Evolutionary conservation across 2,888 invertebrate species (phyloP), one percentile per base, ranked within the genome.

Genomic region (Chydorus sphaericus): DNA sequence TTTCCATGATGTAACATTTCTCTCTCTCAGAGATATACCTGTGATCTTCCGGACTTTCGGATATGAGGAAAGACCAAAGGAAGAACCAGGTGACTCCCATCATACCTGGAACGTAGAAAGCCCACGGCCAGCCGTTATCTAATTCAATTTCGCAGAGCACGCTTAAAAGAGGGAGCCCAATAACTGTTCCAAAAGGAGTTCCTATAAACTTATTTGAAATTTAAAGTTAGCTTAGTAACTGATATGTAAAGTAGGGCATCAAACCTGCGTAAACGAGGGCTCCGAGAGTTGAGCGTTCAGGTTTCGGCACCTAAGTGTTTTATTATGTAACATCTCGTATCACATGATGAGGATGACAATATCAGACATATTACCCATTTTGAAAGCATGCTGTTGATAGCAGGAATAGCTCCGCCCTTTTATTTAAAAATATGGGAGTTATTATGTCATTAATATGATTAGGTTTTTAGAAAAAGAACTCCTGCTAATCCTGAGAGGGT

Each of bases 341-440:
- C n/a, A n/a, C n/a, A n/a, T n/a, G n/a, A n/a, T n/a, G n/a, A n/a
- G n/a, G n/a, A n/a, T n/a, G n/a, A n/a, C n/a, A n/a, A n/a, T n/a
- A n/a, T n/a, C n/a, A n/a, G n/a, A n/a, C n/a, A n/a, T n/a, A n/a
- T n/a, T 16, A 53, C 37, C 56, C 56, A 56, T 10, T 28, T 31
- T 59, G 59, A 44, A 26, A 57, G 16, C 39, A 53, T 44, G 18
- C 23, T 20, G 36, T 38, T 20, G 89, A 93, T 91, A 0, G 91
- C 85, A 16, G 94, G 94, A 70, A 89, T 92, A 7, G 89, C 89
- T 5, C 91, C 90, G 31, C 88, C 89, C 77, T 78, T 33, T 33
- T 33, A 10, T 14, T 10, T 33, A 33, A 33, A 33, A 33, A 14
- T 33, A n/a, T n/a, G n/a, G n/a, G n/a, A 10, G 33, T 33, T 33